Evolutionary conservation across 2,888 invertebrate genomes (phyloP).

Genomic region (Cephus pygmeus): DNA sequence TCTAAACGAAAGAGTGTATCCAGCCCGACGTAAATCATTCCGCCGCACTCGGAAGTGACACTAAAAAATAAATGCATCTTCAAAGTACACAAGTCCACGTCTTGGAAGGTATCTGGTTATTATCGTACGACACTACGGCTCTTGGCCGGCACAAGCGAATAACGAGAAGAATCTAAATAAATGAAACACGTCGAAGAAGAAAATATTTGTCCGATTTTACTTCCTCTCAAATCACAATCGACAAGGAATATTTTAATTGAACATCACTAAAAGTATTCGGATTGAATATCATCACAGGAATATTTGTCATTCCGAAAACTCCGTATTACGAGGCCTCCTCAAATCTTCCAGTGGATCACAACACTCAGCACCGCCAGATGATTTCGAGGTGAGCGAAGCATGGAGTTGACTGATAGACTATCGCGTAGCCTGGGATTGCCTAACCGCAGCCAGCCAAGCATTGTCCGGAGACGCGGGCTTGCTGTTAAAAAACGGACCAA

Average conservation of each 20-base stretch:
- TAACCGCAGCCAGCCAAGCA: slow-evolving; percentile 43
- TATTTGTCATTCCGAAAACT: background rate
- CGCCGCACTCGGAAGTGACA: slow-evolving; percentile 1
- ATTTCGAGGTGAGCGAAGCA: slow-evolving; percentile 49
- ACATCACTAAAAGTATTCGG: background rate
- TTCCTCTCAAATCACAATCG: background rate
- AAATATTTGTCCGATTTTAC: background rate
- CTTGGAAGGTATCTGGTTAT: background rate
- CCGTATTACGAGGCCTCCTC: slow-evolving; percentile 11
- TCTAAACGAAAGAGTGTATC: slow-evolving; percentile 12
- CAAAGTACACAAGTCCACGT: background rate
- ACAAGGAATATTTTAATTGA: background rate
- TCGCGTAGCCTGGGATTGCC: slow-evolving; percentile 57
- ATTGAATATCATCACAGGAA: background rate
- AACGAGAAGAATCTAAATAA: background rate
- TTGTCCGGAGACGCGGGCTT: slow-evolving; percentile 37
- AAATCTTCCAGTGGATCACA: slow-evolving; percentile 24
- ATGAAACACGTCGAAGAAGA: background rate
- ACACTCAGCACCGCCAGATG: slow-evolving; percentile 38
- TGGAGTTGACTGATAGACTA: slow-evolving; percentile 62
- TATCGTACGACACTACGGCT: background rate
- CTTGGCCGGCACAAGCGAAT: background rate
- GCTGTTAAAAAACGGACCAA: slow-evolving; percentile 56
- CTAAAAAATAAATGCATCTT: slow-evolving; percentile 15
- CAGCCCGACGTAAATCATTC: slow-evolving; percentile 3